Percentiles rank a stretch among this genome's conserved stretches.
phyloP scores from a whole-genome alignment of 2,113 vertebrate species.

The Solea senegalensis region DNA sequence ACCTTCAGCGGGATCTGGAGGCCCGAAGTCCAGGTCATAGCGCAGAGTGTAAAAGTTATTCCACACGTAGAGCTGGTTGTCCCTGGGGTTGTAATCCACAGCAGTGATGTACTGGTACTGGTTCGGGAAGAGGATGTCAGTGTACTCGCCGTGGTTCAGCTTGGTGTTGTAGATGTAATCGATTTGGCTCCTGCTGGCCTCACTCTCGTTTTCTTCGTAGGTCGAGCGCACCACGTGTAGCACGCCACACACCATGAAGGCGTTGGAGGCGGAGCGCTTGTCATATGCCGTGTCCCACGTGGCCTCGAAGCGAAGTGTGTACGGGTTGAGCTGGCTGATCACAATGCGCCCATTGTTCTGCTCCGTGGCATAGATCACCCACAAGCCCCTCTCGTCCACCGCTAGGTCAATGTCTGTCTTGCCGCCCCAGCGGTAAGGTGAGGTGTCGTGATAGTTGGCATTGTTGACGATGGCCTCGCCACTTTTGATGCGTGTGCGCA shows the following conservation, averaged over 20 bases:
- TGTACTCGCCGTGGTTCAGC: constrained; percentile 88
- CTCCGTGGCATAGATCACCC: constrained; percentile 98
- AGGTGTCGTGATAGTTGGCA: constrained; percentile 98
- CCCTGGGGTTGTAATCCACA: constrained; percentile 99
- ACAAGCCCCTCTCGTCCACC: constrained; percentile 95
- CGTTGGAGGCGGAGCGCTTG: constrained; percentile 96
- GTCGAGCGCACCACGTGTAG: constrained; percentile 95
- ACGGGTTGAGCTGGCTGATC: constrained; percentile 96
- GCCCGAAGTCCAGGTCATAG: constrained; percentile 95
- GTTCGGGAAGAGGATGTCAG: constrained; percentile 94
- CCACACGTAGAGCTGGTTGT: constrained; percentile 98
- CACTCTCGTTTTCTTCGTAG: constrained; percentile 96
- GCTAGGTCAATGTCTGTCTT: constrained; percentile 98
- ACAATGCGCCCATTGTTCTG: constrained; percentile 98
- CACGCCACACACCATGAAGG: constrained; percentile 97
- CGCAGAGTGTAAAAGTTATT: constrained; percentile 98
- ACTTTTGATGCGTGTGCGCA: constrained; percentile 98
- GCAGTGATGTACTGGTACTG: constrained; percentile 97
- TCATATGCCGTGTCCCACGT: constrained; percentile 96
- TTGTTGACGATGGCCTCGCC: constrained; percentile 99
- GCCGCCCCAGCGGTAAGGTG: constrained; percentile 97
- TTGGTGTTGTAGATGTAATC: constrained; percentile 97
- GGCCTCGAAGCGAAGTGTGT: constrained; percentile 95
- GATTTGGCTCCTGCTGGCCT: constrained; percentile 90
- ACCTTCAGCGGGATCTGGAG: constrained; percentile 97